A percentile compares a stretch with the other conserved stretches of the same genome.
These are phyloP conservation scores for Leuciscus idus DNA, from an alignment of 2,113 vertebrate species.

Conservation along the genomic window DNA sequence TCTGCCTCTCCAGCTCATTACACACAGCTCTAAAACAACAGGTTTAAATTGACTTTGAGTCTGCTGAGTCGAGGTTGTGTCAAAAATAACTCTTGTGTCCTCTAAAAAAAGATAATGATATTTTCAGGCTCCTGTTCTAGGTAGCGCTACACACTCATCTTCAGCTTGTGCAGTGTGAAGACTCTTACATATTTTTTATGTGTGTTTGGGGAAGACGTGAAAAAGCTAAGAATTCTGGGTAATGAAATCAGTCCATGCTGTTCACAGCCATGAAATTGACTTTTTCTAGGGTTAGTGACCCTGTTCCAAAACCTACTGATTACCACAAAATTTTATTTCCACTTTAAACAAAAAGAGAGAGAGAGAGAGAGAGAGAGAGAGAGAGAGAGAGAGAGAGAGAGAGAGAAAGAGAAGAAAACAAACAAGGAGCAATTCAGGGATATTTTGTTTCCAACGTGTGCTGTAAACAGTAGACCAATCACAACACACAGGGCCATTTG, in stretches of 20 bases:
- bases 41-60: neutral
- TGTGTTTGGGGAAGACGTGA: neutral
- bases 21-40: slow-evolving; percentile 32
- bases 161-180: neutral
- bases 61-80: slow-evolving; percentile 49
- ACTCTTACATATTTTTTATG: neutral
- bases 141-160: neutral
- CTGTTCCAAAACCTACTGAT: neutral
- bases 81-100: slow-evolving; percentile 51
- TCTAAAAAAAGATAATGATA: slow-evolving; percentile 34
- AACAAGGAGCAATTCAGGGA: no score
- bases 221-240: neutral
- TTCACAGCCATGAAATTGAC: neutral
- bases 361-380: no score
- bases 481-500: no score
- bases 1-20: slow-evolving; percentile 37
- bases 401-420: no score
- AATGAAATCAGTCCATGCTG: slow-evolving; percentile 19
- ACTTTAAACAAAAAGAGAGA: no score
- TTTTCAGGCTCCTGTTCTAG: slow-evolving; percentile 31
- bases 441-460: no score
- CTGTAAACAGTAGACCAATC: no score
- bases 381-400: no score
- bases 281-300: neutral
- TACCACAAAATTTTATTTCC: neutral